These are phyloP conservation scores for Saguinus midas DNA, from an alignment of 2,113 vertebrate genomes.

Conservation along the genomic window DNA sequence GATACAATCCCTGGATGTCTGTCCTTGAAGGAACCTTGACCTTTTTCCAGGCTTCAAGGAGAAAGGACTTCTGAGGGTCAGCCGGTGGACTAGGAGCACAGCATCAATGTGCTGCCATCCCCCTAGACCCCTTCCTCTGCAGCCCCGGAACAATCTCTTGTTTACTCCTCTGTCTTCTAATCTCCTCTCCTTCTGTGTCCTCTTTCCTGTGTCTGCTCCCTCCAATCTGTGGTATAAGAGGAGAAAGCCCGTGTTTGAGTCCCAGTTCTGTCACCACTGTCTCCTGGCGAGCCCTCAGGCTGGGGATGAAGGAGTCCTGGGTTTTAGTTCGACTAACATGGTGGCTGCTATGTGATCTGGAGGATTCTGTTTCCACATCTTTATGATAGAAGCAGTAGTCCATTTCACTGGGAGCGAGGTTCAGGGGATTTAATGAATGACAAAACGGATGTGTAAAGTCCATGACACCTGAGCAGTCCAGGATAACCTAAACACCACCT, in stretches of 20 bases:
- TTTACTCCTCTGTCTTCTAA: not conserved
- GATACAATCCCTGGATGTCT: not conserved
- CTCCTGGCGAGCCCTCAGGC: not conserved
- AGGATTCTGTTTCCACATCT: constrained; percentile 20
- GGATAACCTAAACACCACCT: not conserved
- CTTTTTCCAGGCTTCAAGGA: not conserved
- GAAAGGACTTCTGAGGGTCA: not conserved
- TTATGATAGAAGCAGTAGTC: not conserved
- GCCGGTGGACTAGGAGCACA: not conserved
- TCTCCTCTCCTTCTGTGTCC: not conserved
- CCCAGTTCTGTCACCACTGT: not conserved
- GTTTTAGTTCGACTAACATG: not conserved
- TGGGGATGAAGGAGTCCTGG: not conserved
- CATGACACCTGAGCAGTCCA: not conserved
- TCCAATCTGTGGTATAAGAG: not conserved
- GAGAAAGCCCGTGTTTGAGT: not conserved
- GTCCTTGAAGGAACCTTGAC: constrained; percentile 2
- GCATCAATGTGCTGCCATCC: not conserved
- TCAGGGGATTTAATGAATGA: not conserved
- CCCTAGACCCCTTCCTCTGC: not conserved
- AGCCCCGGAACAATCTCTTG: not conserved
- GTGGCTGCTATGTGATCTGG: not conserved
- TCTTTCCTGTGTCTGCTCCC: not conserved
- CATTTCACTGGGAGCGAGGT: not conserved
- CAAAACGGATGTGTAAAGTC: not conserved